Evolutionary conservation across 2,888 invertebrate species (phyloP).

Genomic region (Eulithis testata): DNA sequence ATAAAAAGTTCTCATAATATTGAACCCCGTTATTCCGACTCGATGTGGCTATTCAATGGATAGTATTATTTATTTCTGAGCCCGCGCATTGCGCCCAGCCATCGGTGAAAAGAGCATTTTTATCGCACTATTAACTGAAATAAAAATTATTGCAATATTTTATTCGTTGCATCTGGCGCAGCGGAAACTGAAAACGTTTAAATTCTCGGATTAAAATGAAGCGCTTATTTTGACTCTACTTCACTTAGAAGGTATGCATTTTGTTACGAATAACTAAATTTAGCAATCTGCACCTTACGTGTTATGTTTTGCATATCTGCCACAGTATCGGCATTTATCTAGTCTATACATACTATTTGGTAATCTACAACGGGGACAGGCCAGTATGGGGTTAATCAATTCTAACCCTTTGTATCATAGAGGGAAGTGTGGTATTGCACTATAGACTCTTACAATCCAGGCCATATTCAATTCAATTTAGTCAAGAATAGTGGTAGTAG

Average conservation of each 20-base stretch:
- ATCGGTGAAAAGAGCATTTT: constrained; percentile 42
- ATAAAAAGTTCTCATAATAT: constrained; percentile 2
- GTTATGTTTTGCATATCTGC: no score
- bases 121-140: constrained; percentile 41
- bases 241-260: neutral
- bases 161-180: constrained; percentile 55
- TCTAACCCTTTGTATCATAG: no score
- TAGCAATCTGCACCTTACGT: neutral
- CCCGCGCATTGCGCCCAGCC: constrained; percentile 30
- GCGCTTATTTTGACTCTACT: constrained; percentile 19
- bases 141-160: constrained; percentile 60
- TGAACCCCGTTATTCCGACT: neutral
- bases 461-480: no score
- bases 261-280: no score
- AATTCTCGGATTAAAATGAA: constrained; percentile 51
- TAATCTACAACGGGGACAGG: no score
- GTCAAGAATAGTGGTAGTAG: no score
- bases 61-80: constrained; percentile 28
- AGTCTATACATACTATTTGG: no score
- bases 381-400: no score
- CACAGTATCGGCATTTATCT: no score
- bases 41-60: constrained; percentile 21
- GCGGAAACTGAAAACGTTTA: constrained; percentile 47
- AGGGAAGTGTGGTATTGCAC: no score
- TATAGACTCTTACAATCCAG: no score